phyloP scores from a whole-genome alignment of 2,797 vertebrate species.

The Typhlichthys eigenmanni region DNA sequence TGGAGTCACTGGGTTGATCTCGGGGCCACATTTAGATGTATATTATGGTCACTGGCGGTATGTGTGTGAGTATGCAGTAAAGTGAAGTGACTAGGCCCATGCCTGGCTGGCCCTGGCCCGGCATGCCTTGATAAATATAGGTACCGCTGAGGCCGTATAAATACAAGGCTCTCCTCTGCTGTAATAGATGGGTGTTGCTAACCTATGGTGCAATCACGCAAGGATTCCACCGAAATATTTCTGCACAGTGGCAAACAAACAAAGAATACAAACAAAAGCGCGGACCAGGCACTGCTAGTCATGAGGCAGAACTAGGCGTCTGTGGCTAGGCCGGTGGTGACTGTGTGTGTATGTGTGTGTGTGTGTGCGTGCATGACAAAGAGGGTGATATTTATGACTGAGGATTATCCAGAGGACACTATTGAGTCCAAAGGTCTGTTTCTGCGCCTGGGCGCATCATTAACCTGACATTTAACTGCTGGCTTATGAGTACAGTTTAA shows the following conservation, averaged over 20 bases:
- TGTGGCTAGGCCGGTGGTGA: conserved; percentile 50
- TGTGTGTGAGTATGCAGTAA: conserved; percentile 65
- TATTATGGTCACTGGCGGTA: conserved; percentile 57
- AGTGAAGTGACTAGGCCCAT: conserved; percentile 52
- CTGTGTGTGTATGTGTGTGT: conserved; percentile 34
- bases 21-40: conserved; percentile 31
- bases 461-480: conserved; percentile 80
- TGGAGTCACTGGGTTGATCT: conserved; percentile 28
- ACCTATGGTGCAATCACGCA: conserved; percentile 86
- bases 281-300: conserved; percentile 61
- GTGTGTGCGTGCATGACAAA: conserved; percentile 16
- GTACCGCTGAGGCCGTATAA: conserved; percentile 84
- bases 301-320: conserved; percentile 65
- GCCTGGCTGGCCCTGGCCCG: conserved; percentile 61
- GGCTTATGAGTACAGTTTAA: conserved; percentile 81
- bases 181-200: conserved; percentile 88
- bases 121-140: conserved; percentile 88
- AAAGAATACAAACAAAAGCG: conserved; percentile 76
- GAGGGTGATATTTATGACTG: conserved; percentile 72
- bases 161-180: conserved; percentile 83
- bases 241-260: conserved; percentile 80
- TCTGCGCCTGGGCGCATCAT: conserved; percentile 80
- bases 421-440: conserved; percentile 86
- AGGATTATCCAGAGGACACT: conserved; percentile 84
- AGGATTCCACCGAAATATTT: conserved; percentile 78